Conservation (phyloP, 2,113 vertebrate genomes). For the Ceratotherium simum region DNA sequence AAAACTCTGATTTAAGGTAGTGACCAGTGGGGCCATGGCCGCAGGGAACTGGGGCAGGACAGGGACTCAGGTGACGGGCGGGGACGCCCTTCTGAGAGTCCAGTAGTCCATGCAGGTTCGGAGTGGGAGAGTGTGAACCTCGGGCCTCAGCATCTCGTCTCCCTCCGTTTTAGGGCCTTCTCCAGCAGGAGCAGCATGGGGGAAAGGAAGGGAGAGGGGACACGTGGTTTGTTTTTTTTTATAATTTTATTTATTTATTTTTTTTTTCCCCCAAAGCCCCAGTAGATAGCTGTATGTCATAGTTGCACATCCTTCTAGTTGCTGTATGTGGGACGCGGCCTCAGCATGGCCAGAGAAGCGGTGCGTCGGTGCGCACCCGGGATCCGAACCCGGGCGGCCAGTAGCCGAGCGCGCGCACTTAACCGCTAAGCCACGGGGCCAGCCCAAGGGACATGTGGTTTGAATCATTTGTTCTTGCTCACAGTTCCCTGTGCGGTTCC, state of each 20-base stretch:
- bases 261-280: too few relatives aligned
- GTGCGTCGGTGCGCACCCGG: too few relatives aligned
- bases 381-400: too few relatives aligned
- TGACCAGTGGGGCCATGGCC: accelerated
- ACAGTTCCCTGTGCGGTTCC: not conserved
- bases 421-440: too few relatives aligned
- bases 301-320: too few relatives aligned
- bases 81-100: not conserved
- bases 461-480: not conserved
- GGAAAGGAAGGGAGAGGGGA: not conserved
- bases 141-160: accelerated
- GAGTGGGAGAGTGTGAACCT: not conserved
- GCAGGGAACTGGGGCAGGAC: not conserved
- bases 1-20: not conserved
- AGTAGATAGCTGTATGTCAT: too few relatives aligned
- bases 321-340: too few relatives aligned
- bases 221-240: too few relatives aligned
- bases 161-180: not conserved
- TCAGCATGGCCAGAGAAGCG: too few relatives aligned
- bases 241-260: too few relatives aligned
- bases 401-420: too few relatives aligned
- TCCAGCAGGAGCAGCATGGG: not conserved
- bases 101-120: not conserved
- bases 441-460: accelerated
- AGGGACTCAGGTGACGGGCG: not conserved